Evolutionary conservation across 2,888 invertebrate genomes (phyloP).

Genomic region (Athalia cordata): DNA sequence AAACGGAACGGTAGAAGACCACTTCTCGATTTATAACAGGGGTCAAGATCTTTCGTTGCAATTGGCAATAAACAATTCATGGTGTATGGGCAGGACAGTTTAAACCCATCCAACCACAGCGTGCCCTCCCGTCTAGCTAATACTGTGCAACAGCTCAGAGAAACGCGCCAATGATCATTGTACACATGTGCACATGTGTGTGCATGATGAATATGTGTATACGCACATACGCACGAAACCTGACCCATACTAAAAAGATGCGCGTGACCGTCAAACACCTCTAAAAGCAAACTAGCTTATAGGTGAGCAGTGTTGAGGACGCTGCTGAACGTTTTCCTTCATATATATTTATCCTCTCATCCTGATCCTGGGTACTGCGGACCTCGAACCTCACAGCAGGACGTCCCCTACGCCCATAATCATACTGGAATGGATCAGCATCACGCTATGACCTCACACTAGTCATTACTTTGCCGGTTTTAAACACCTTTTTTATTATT

Average conservation of each 20-base stretch:
- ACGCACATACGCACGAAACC: too few relatives aligned
- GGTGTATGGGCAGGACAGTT: constrained; percentile 42
- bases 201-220: not conserved
- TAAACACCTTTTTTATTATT: not conserved
- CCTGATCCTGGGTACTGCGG: not conserved
- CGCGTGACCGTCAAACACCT: constrained; percentile 30
- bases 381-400: constrained; percentile 37
- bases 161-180: not conserved
- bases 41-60: constrained; percentile 55
- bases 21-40: constrained; percentile 45
- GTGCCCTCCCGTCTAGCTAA: constrained; percentile 41
- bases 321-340: too few relatives aligned
- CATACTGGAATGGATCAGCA: constrained; percentile 31
- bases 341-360: constrained; percentile 21
- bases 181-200: not conserved
- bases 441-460: constrained; percentile 34
- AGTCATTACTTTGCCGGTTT: constrained; percentile 19
- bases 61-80: constrained; percentile 57
- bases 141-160: not conserved
- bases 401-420: constrained; percentile 37
- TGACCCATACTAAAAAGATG: not conserved
- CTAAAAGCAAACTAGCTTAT: not conserved
- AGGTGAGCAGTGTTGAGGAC: too few relatives aligned
- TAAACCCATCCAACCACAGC: constrained; percentile 39
- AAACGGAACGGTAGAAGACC: constrained; percentile 34